Conservation (phyloP, 53 echinoderm and acorn worm genomes). For the Luidia sarsii region DNA sequence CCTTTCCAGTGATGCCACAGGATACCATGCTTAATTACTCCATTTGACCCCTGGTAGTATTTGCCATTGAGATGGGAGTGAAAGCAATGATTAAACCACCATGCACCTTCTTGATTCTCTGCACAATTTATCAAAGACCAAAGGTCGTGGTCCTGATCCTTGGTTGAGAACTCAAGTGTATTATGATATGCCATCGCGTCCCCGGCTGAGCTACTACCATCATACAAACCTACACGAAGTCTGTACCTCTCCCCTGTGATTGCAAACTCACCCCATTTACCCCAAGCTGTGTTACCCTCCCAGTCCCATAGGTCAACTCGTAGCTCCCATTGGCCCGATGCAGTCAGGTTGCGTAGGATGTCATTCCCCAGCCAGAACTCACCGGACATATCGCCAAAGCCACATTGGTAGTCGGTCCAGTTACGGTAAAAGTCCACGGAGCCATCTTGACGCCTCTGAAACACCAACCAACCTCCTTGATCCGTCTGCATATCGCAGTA, state of each 20-base stretch:
- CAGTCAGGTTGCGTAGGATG: slow-evolving; percentile 5
- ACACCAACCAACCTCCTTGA: slow-evolving; percentile 24
- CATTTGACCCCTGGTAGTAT: too few relatives aligned
- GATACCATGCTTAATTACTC: too few relatives aligned
- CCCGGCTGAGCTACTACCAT: not conserved
- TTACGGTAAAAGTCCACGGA: slow-evolving; percentile 11
- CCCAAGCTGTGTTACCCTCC: not conserved
- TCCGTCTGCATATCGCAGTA: slow-evolving; percentile 30
- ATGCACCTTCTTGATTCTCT: not conserved
- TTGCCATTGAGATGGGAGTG: not conserved
- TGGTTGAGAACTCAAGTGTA: not conserved
- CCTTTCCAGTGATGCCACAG: too few relatives aligned
- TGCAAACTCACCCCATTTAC: not conserved
- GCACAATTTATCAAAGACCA: not conserved
- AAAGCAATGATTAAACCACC: slow-evolving; percentile 14
- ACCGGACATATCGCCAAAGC: slow-evolving; percentile 22
- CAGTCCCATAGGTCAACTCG: not conserved
- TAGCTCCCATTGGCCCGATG: slow-evolving; percentile 10
- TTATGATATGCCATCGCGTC: not conserved
- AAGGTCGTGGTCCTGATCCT: slow-evolving; percentile 13
- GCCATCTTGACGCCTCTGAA: slow-evolving; percentile 30
- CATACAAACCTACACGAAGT: not conserved
- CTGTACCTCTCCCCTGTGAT: slow-evolving; percentile 7
- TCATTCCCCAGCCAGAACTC: slow-evolving; percentile 33
- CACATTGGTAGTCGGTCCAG: slow-evolving; percentile 31